phyloP scores from a whole-genome alignment of 2,113 vertebrate species.

The Theristicus caerulescens region DNA sequence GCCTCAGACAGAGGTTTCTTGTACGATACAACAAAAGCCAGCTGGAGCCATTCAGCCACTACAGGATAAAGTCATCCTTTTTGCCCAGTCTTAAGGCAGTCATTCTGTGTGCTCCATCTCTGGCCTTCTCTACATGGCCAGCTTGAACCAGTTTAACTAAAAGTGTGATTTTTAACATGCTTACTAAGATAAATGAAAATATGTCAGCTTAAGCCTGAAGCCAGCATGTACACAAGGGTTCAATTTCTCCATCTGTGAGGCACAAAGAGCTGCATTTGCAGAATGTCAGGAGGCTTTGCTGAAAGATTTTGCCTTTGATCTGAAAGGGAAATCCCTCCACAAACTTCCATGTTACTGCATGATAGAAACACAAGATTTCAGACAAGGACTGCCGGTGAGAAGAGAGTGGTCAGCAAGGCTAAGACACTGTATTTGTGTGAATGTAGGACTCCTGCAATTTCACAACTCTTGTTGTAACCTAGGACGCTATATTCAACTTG shows the following conservation, averaged over 20 bases:
- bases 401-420: neutral
- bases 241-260: neutral
- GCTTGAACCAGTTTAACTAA: neutral
- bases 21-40: neutral
- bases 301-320: neutral
- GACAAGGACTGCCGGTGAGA: neutral
- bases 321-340: neutral
- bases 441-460: neutral
- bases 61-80: neutral
- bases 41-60: conserved; percentile 3
- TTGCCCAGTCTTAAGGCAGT: neutral
- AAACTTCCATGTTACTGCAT: neutral
- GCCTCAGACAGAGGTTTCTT: neutral
- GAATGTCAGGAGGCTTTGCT: neutral
- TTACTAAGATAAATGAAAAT: neutral
- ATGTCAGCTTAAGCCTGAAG: neutral
- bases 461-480: neutral
- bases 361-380: neutral
- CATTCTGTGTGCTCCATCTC: neutral
- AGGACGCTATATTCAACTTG: neutral
- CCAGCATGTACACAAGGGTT: neutral
- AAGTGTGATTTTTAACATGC: neutral
- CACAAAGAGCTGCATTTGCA: neutral
- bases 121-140: neutral
- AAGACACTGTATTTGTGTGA: neutral